Percentiles rank a stretch among this genome's conserved stretches.
Evolutionary conservation across 1,140 invertebrate genomes (phyloP).

Genomic region (Agrypnia vestita): DNA sequence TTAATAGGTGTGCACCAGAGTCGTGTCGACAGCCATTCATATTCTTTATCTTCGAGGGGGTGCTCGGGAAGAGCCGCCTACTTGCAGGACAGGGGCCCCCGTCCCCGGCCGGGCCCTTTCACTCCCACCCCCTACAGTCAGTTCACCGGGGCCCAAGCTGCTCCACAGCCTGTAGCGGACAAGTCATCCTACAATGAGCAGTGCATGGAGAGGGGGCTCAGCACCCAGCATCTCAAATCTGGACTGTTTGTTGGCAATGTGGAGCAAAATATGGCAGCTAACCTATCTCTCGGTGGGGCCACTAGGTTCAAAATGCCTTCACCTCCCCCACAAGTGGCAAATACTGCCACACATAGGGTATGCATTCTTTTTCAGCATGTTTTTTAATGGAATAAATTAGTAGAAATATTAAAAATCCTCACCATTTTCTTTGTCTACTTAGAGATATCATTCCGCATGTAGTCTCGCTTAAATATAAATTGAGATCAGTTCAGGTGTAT

Average conservation of each 20-base stretch:
- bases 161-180: constrained; percentile 38
- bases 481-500: no score
- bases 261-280: constrained; percentile 14
- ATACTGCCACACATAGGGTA: constrained; percentile 44
- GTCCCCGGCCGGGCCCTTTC: constrained; percentile 3
- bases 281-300: constrained; percentile 22
- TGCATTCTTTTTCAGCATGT: constrained; percentile 8
- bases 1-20: constrained; percentile 27
- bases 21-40: constrained; percentile 10
- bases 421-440: no score
- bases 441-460: not conserved
- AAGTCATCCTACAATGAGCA: constrained; percentile 44
- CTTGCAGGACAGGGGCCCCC: not conserved
- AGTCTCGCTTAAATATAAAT: not conserved
- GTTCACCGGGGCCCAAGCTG: not conserved
- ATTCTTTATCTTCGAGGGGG: not conserved
- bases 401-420: no score
- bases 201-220: constrained; percentile 32
- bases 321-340: constrained; percentile 53
- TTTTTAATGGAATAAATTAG: no score
- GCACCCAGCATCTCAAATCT: constrained; percentile 45
- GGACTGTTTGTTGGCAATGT: constrained; percentile 51
- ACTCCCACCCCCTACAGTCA: not conserved
- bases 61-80: not conserved
- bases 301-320: constrained; percentile 57